Evolutionary conservation across 1,140 invertebrate genomes (phyloP), one percentile per base, ranked within the genome.

Genomic region (Globodera rostochiensis): DNA sequence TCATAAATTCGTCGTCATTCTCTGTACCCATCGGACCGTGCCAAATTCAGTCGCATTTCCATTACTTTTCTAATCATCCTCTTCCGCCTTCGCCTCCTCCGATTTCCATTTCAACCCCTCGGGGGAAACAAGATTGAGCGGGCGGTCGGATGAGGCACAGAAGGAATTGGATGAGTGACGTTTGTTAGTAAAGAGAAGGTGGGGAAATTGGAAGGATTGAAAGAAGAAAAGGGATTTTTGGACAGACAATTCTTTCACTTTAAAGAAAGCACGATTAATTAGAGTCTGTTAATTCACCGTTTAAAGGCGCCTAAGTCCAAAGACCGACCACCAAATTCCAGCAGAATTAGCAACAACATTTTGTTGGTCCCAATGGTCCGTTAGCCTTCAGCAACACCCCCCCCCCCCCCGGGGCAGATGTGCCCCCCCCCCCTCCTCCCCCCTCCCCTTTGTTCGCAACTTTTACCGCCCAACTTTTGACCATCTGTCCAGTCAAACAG

Each of bases 1-100:
- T 25, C 25, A 25, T 71, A 36, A 71, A 71, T 45, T 47, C n/a
- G 8, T 47, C 69, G 25, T 47, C 69, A 13, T 71, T 71, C 69
- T 71, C 69, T 47, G 69, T 19, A 21, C 69, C 69, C 25, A 71
- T 13, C 46, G 69, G 25, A 71, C 69, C 69, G 36, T 71, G 69
- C 69, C 69, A 71, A 71, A 71, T 71, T 71, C 69, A 71, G 21
- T 71, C 19, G 57, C 57, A 64, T 19, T 64, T 64, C 57, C 57
- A 64, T 64, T 64, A 64, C 13, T 64, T 64, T 15, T 64, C 57
- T 64, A 64, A 15, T 64, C 57, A 19, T 64, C 57, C 21, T 64
- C 19, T 64, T 64, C 15, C 57, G 19, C 1, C 50, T 53, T 53
- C 50, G 15, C 19, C 7, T 71, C n/a, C 69, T 13, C 69, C 69